phyloP scores from a whole-genome alignment of 2,888 invertebrate genomes.

The Pristionchus maxplancki region DNA sequence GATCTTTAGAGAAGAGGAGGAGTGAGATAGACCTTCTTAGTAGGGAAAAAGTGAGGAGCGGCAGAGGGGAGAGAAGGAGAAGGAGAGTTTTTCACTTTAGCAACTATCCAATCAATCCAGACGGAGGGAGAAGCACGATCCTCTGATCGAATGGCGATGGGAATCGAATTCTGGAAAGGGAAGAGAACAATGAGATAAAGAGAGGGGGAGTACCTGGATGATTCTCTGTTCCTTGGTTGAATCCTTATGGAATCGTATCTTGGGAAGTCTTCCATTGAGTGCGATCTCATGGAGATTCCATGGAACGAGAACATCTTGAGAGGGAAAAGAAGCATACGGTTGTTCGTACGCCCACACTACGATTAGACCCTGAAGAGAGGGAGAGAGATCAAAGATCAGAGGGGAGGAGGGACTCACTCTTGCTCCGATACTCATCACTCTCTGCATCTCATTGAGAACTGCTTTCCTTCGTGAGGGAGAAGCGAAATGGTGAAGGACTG shows the following conservation, averaged over 20 bases:
- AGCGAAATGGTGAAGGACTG: slow-evolving; percentile 50
- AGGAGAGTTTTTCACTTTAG: slow-evolving; percentile 21
- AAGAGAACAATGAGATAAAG: background rate
- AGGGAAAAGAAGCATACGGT: slow-evolving; percentile 82
- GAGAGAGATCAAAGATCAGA: slow-evolving; percentile 23
- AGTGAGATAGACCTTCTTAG: background rate
- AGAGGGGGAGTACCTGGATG: slow-evolving; percentile 60
- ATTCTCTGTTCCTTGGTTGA: slow-evolving; percentile 74
- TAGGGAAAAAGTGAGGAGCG: slow-evolving; percentile 35
- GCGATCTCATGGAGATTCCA: slow-evolving; percentile 74
- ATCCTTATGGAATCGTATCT: slow-evolving; percentile 72
- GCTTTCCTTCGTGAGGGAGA: slow-evolving; percentile 34
- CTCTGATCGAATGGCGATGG: slow-evolving; percentile 57
- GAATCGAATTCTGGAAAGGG: slow-evolving; percentile 63
- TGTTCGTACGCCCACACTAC: slow-evolving; percentile 98
- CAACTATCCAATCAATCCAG: slow-evolving; percentile 40
- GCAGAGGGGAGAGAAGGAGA: slow-evolving; percentile 46
- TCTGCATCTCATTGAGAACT: slow-evolving; percentile 39
- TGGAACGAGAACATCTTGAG: slow-evolving; percentile 73
- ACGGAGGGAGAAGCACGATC: background rate
- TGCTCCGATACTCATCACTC: slow-evolving; percentile 47
- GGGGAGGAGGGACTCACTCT: slow-evolving; percentile 2
- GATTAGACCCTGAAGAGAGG: slow-evolving; percentile 82
- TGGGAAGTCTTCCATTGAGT: slow-evolving; percentile 67
- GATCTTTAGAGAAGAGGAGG: background rate